Base-by-base conservation (phyloP, 92 coral and sea anemone species). In the Meandrina meandrites region DNA sequence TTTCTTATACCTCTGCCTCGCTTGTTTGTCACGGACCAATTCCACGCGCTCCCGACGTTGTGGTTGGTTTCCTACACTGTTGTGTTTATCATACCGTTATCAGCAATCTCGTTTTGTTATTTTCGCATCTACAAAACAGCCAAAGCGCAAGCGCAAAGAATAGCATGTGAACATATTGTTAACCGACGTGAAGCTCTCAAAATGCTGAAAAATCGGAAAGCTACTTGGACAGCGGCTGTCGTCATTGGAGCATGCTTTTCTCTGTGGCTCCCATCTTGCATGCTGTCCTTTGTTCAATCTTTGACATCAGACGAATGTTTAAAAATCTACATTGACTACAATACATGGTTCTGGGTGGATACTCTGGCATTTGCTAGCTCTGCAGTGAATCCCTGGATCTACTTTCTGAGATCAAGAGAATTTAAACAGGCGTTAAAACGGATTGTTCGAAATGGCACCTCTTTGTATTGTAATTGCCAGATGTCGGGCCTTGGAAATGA, bases 331-430 rank as follows among this genome's bases (percentile, higher is more conserved):
- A 28, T 70, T 5, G 79, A 69, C 57, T 73, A 47, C 60, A 84
- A 53, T 21, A 90, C 74, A 17, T 93, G 95, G 95, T 88, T 90
- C 17, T 90, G 93, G 92, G 93, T 81, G 4, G 83, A 47, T 36
- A 50, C 83, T 18, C 53, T 93, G 35, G 87, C 93, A n/a, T 90
- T 79, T 75, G 69, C 83, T 30, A 84, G 90, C 32, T 84, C 94
- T n/a, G 89, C 92, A 16, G 37, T 84, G 1, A 93, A 93, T 53
- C 94, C 95, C 0, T 93, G 95, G 95, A 90, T 93, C 9, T 90
- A 90, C 72, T 82, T 93, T 4, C 56, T 89, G 2, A 85, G 95
- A 50, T 72, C 84, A 22, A 78, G 84, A n/a, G 92, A 82, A 69
- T 93, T 93, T 79, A 86, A 86, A 58, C 85, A 67, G 21, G 93